Base-by-base conservation (phyloP, 1,140 invertebrate genomes). In the Sarcophaga bullata region DNA sequence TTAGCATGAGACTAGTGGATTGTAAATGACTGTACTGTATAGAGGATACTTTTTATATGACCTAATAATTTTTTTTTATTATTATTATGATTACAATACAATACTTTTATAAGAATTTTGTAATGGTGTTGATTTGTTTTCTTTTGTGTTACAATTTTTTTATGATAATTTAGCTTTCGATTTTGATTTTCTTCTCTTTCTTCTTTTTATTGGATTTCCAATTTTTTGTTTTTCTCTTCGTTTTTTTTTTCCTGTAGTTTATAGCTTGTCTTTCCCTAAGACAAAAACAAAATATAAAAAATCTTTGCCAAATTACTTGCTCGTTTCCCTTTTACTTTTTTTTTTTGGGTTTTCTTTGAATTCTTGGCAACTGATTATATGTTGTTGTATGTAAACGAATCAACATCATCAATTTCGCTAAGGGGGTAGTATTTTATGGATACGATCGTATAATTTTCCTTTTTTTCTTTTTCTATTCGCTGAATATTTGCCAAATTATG, bases 221-320 rank as follows among this genome's bases (percentile, higher is more conserved):
- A 52, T 48, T 47, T 19, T 72, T 72, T 25, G n/a, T n/a, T n/a
- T n/a, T n/a, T n/a, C n/a, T n/a, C n/a, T 19, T 19, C 62, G 10
- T 9, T 8, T 10, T 19, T 68, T 68, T n/a, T 49, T 49, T 49
- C 11, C 48, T 49, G n/a, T n/a, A 52, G 75, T 50, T 78, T 78
- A 78, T 78, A 47, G 9, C 73, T 17, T 76, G 1, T 73, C 13
- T 13, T 46, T 73, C 25, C 6, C 15, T 49, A n/a, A n/a, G n/a
- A 13, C n/a, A 48, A 76, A 13, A n/a, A n/a, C n/a, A n/a, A 48
- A 47, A 75, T 76, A 76, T 76, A 76, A 76, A 37, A 76, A 76
- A 78, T 78, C 75, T 11, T 78, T 78, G 75, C 75, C 75, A 78
- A 78, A 78, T 78, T 78, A 78, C 75, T 78, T 50, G 17, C 48